These are phyloP conservation scores for Liposcelis brunnea DNA, from an alignment of 2,888 invertebrate genomes.

Conservation along the genomic window DNA sequence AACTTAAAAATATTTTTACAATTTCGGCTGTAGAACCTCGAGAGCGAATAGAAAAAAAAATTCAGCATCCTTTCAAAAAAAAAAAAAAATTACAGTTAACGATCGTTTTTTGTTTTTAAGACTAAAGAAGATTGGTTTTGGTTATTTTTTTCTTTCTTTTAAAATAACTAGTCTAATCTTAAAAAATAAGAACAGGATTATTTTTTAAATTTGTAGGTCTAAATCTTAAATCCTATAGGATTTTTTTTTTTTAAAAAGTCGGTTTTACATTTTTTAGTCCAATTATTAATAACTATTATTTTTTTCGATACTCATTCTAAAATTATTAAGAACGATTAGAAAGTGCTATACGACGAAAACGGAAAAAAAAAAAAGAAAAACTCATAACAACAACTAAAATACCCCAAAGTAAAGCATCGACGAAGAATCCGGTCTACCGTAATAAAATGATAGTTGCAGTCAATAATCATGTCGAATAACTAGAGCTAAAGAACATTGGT, in stretches of 20 bases:
- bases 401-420: neutral
- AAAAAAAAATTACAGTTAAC: no score
- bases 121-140: no score
- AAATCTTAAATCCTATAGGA: no score
- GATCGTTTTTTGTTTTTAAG: no score
- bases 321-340: conserved; percentile 8
- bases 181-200: conserved; percentile 2
- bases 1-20: no score
- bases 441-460: neutral
- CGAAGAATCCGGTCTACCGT: neutral
- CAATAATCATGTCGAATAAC: conserved; percentile 2
- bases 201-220: neutral
- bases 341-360: conserved; percentile 3
- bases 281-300: neutral
- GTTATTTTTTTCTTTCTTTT: no score
- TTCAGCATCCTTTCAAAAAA: no score
- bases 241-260: no score
- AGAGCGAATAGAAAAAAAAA: no score
- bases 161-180: neutral
- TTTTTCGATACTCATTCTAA: conserved; percentile 1
- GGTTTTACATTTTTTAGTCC: no score
- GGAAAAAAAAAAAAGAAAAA: conserved; percentile 1
- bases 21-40: no score
- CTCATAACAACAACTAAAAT: neutral
- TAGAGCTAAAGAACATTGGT: conserved; percentile 10